Evolutionary conservation across 2,113 vertebrate species (phyloP), one percentile per base, ranked within the genome.

Genomic region (Bufo bufo): DNA sequence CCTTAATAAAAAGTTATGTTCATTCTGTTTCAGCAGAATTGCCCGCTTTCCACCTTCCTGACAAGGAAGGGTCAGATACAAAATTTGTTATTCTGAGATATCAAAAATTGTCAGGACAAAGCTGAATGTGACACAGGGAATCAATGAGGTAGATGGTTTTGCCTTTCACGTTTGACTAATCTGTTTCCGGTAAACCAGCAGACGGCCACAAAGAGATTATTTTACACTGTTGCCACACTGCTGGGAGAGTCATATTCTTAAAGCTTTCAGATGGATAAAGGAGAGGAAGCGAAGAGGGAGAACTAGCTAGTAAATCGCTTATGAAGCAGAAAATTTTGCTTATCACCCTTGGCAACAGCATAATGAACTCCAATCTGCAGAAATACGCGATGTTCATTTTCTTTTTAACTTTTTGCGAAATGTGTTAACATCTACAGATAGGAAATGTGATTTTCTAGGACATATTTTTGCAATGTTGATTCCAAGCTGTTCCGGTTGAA

Each of bases 181-280:
- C 87, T 84, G 87, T 77, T 88, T 88, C 81, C 87, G 80, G 86
- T 82, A 58, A 77, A 78, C 74, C 49, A 75, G 33, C 54, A 65
- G 78, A 74, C 86, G 12, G 65, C 54, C 86, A 33, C 69, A 61
- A 43, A 72, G 66, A 83, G 87, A 88, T 88, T 88, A 82, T 81
- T 58, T 87, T 82, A 87, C 86, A 82, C 56, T 54, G 43, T 47
- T 23, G 47, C 77, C 71, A 79, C 79, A 43, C 63, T 81, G 63
- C 77, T 79, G 65, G 43, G 77, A 81, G 63, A 79, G 71, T 74
- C 66, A 77, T 88, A 83, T 65, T 77, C 72, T 84, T 75, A 63
- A 61, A 52, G 71, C 85, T 87, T 56, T 87, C 61, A 81, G 75
- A 63, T 47, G 52, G 61, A 69, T 50, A 72, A 85, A 50, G 50